Percentiles rank a stretch among this genome's conserved stretches.
Evolutionary conservation across 2,797 vertebrate species (phyloP).

Genomic region (Erpetoichthys calabaricus): DNA sequence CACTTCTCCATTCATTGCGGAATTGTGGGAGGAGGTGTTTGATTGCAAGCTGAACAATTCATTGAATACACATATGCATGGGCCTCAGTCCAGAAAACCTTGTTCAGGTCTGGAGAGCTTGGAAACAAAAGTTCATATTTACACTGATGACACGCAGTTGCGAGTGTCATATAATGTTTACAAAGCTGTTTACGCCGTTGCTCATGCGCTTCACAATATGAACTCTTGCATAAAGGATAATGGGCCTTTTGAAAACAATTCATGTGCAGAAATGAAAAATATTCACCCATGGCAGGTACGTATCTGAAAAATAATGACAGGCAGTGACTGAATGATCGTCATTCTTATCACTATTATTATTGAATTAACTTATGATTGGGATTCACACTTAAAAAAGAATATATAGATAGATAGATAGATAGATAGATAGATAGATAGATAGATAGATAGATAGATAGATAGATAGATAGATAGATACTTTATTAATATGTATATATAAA

Average conservation of each 20-base stretch:
- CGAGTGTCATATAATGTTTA: constrained; percentile 54
- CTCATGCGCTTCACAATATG: constrained; percentile 45
- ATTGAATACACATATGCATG: constrained; percentile 30
- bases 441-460: no score
- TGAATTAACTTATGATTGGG: no score
- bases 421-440: no score
- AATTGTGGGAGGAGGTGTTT: constrained; percentile 22
- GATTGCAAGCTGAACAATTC: constrained; percentile 35
- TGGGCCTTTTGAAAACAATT: constrained; percentile 38
- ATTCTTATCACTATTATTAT: no score
- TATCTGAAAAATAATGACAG: neutral
- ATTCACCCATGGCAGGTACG: constrained; percentile 43
- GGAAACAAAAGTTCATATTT: constrained; percentile 30
- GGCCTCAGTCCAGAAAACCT: constrained; percentile 11
- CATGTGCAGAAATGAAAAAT: constrained; percentile 28
- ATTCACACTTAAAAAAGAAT: no score
- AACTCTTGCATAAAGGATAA: constrained; percentile 29
- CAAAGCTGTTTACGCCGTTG: constrained; percentile 49
- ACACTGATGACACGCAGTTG: constrained; percentile 43
- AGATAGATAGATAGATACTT: no score
- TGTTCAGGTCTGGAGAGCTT: constrained; percentile 36
- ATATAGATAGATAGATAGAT: no score
- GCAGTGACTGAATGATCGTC: no score
- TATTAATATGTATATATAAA: no score
- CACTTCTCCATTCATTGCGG: neutral